A percentile compares a stretch with the other conserved stretches of the same genome.
phyloP scores from a whole-genome alignment of 2,888 invertebrate species.

The Caenorhabditis macrosperma region DNA sequence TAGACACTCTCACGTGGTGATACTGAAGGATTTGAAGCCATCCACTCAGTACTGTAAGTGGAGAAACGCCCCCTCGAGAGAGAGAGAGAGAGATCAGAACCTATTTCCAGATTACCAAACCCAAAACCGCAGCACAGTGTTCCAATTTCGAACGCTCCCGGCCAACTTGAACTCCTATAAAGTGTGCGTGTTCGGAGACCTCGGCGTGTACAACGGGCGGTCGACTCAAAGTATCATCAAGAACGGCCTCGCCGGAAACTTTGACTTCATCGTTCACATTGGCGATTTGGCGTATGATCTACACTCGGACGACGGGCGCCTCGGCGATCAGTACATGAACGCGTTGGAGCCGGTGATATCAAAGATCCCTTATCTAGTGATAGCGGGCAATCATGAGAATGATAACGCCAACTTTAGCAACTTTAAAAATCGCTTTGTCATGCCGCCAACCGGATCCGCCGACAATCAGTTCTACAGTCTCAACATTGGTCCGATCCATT shows the following conservation, averaged over 20 bases:
- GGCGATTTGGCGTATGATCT: conserved; percentile 95
- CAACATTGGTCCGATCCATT: conserved; percentile 91
- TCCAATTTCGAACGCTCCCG: conserved; percentile 44
- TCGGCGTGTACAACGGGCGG: conserved; percentile 54
- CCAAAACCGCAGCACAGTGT: conserved; percentile 1
- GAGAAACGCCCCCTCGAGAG: neutral
- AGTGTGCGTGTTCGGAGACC: conserved; percentile 63
- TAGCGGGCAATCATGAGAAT: conserved; percentile 84
- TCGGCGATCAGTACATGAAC: conserved; percentile 94
- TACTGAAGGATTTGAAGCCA: conserved; percentile 35
- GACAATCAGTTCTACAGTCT: conserved; percentile 83
- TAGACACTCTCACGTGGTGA: conserved; percentile 39
- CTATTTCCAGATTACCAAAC: conserved; percentile 44
- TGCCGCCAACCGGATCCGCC: conserved; percentile 85
- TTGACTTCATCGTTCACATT: conserved; percentile 57
- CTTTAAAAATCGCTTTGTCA: conserved; percentile 91
- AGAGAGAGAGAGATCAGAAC: no score
- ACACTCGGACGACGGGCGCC: conserved; percentile 86
- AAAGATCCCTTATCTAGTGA: conserved; percentile 86
- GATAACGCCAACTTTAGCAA: conserved; percentile 89
- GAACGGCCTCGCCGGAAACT: conserved; percentile 46
- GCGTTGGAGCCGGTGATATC: conserved; percentile 90
- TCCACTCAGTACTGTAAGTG: conserved; percentile 44
- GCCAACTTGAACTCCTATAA: conserved; percentile 38
- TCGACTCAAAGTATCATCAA: conserved; percentile 53